These are phyloP conservation scores for Eledone cirrhosa DNA, from an alignment of 2,888 invertebrate genomes.

Conservation along the genomic window DNA sequence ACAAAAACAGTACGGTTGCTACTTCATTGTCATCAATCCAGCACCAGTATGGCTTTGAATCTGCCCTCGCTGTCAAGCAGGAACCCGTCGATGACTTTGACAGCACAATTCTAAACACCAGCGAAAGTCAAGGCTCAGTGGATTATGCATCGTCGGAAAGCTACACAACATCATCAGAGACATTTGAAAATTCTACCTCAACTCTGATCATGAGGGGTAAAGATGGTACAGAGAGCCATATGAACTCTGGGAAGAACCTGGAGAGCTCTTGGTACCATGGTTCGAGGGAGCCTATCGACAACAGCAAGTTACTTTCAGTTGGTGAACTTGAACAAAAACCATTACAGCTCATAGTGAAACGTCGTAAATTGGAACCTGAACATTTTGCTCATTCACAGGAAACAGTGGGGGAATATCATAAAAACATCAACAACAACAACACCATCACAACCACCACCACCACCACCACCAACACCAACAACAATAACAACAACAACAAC, in stretches of 20 bases:
- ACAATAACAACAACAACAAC: background rate
- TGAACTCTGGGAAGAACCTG: background rate
- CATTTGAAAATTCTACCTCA: slow-evolving; percentile 21
- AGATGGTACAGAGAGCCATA: background rate
- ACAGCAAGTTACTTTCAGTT: background rate
- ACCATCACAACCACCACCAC: slow-evolving; percentile 18
- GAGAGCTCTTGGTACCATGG: slow-evolving; percentile 15
- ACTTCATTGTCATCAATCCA: no score
- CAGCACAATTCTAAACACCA: background rate
- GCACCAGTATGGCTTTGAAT: background rate
- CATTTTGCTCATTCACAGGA: slow-evolving; percentile 28
- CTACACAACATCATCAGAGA: background rate
- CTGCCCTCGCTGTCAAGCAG: background rate
- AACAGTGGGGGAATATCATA: slow-evolving; percentile 27
- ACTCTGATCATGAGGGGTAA: background rate
- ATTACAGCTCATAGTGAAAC: slow-evolving; percentile 40
- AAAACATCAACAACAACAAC: slow-evolving; percentile 38
- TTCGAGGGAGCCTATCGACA: background rate
- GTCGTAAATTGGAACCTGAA: background rate
- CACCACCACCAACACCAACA: slow-evolving; percentile 30
- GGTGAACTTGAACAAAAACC: background rate
- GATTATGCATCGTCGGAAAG: background rate
- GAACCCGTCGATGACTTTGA: slow-evolving; percentile 15
- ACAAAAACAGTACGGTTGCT: background rate
- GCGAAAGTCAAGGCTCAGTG: background rate